Conservation (phyloP, 2,113 vertebrate species). For the Sapayoa aenigma region DNA sequence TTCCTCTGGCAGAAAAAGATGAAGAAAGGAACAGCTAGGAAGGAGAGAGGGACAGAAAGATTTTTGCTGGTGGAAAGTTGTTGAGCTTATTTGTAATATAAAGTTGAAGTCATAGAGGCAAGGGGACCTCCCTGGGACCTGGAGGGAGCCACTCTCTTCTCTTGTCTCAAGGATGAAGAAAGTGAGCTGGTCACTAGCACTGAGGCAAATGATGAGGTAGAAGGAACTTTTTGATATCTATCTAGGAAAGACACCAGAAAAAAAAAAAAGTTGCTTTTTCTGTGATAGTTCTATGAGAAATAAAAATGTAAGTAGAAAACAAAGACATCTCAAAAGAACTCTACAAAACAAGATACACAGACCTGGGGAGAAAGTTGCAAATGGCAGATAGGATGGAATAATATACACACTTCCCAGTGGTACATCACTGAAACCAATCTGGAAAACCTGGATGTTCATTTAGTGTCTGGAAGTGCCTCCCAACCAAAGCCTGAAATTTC, state of each 20-base stretch:
- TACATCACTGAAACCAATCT: neutral
- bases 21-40: neutral
- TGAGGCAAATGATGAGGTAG: neutral
- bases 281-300: neutral
- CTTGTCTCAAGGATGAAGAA: neutral
- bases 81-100: neutral
- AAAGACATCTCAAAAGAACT: neutral
- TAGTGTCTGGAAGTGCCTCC: neutral
- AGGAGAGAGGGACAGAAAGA: neutral
- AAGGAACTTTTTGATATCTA: neutral
- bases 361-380: neutral
- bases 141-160: neutral
- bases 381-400: neutral
- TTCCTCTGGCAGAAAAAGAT: constrained; percentile 1
- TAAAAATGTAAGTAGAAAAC: neutral
- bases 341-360: neutral
- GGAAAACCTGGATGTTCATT: neutral
- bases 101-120: neutral
- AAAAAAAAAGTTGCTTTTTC: neutral
- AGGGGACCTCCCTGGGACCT: neutral
- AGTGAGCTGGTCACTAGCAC: neutral
- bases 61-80: neutral
- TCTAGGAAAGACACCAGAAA: neutral
- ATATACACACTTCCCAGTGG: neutral
- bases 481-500: neutral